These are phyloP conservation scores for Acomys russatus DNA, from an alignment of 2,797 vertebrate species.

Conservation along the genomic window DNA sequence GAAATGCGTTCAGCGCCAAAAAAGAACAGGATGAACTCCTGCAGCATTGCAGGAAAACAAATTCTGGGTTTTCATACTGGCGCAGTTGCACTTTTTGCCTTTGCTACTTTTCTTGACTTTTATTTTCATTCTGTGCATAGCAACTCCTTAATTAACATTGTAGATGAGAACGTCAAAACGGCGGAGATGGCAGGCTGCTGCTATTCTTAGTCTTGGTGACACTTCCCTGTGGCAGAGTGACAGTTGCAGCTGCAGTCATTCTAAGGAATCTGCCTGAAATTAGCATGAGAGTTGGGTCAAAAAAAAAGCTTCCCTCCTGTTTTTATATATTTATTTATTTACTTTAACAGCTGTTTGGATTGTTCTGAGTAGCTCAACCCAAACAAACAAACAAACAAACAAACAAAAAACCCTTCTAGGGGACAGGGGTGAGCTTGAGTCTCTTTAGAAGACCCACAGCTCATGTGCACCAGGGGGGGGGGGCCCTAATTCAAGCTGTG, in stretches of 20 bases:
- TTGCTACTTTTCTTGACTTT: slow-evolving; percentile 81
- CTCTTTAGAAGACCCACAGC: neutral
- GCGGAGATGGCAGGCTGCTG: slow-evolving; percentile 86
- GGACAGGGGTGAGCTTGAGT: neutral
- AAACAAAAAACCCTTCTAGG: neutral
- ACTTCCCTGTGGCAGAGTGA: slow-evolving; percentile 85
- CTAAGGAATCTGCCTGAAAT: slow-evolving; percentile 86
- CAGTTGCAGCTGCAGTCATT: slow-evolving; percentile 87
- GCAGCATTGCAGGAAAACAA: neutral
- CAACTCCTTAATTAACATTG: slow-evolving; percentile 84
- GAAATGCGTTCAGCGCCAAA: neutral
- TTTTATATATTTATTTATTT: neutral
- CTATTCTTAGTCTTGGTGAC: slow-evolving; percentile 87
- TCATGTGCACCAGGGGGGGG: neutral
- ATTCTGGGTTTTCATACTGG: slow-evolving; percentile 19
- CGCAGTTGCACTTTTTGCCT: slow-evolving; percentile 66
- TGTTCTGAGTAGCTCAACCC: neutral
- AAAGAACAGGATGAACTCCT: neutral
- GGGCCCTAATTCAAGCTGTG: neutral
- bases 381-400: neutral
- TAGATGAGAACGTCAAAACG: slow-evolving; percentile 80
- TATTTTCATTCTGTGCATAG: slow-evolving; percentile 81
- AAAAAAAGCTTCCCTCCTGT: slow-evolving; percentile 73
- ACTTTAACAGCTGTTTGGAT: slow-evolving; percentile 14
- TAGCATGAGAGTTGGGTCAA: slow-evolving; percentile 80